Evolutionary conservation across 2,888 invertebrate genomes (phyloP), one percentile per base, ranked within the genome.

Genomic region (Orgyia antiqua): DNA sequence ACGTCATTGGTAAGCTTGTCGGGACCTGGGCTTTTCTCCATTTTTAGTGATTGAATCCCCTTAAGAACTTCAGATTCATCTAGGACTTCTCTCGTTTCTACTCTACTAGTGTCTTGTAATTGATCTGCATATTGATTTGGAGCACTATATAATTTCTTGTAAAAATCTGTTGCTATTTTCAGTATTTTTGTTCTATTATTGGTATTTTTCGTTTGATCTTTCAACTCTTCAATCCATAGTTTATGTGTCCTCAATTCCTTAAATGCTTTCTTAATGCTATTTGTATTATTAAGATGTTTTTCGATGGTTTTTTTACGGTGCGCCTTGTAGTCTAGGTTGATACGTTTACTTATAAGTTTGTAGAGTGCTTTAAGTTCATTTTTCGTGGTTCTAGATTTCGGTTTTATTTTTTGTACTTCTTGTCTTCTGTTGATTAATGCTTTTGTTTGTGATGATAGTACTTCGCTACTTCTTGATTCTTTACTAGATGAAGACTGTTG

Each of bases 401-500:
- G 2, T 24, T 24, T 24, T 3, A 7, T 24, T 24, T 13, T 25
- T 13, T 25, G 25, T 13, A 13, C 9, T 25, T 13, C 15, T 25
- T 15, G 3, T 25, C 25, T 13, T 13, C 13, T 13, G 4, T 9
- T 2, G 10, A 23, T 3, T 10, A 23, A 5, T 18, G 13, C 27
- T 27, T 3, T 8, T 5, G 39, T 39, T 1, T 15, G 20, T 8
- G 29, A 28, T 20, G 33, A 30, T n/a, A 35, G 9, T 10, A 27
- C 25, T 35, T 32, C 29, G 13, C 30, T 26, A n/a, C n/a, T n/a
- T n/a, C n/a, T n/a, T n/a, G n/a, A n/a, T n/a, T n/a, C n/a, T n/a
- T n/a, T n/a, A n/a, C n/a, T n/a, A n/a, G n/a, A n/a, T n/a, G n/a
- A n/a, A n/a, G n/a, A n/a, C n/a, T n/a, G n/a, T n/a, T n/a, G n/a